Percentiles rank a stretch among this genome's conserved stretches.
These are phyloP conservation scores for Drosophila falleni DNA, from an alignment of 2,888 invertebrate genomes.

Conservation along the genomic window DNA sequence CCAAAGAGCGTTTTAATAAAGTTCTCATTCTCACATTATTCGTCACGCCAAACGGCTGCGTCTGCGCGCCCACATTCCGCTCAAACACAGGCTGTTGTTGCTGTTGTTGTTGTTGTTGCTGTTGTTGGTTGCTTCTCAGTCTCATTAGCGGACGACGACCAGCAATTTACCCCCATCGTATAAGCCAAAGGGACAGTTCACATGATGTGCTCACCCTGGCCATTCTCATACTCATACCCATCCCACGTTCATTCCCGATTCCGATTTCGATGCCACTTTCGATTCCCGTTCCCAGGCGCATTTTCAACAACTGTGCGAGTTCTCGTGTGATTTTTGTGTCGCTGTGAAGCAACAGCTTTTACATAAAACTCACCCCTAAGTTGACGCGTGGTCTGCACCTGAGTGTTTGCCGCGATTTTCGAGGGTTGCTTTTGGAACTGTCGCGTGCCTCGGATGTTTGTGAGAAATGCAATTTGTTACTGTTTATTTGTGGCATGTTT, in stretches of 20 bases:
- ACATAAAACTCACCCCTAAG: conserved; percentile 54
- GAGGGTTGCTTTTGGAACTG: conserved; percentile 46
- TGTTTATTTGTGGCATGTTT: conserved; percentile 62
- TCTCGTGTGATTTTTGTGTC: conserved; percentile 82
- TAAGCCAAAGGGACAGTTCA: conserved; percentile 46
- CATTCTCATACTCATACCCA: not conserved
- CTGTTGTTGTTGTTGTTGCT: conserved; percentile 8
- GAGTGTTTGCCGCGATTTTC: conserved; percentile 39
- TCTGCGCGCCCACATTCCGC: conserved; percentile 65
- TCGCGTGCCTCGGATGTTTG: conserved; percentile 59
- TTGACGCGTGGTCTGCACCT: conserved; percentile 42
- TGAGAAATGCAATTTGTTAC: conserved; percentile 73
- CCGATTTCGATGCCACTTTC: conserved; percentile 8
- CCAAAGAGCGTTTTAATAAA: conserved; percentile 54
- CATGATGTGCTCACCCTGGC: conserved; percentile 33
- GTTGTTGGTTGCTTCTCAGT: conserved; percentile 42
- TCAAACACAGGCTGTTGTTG: conserved; percentile 11
- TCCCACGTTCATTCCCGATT: conserved; percentile 17
- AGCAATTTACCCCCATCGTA: conserved; percentile 42
- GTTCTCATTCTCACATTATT: conserved; percentile 67
- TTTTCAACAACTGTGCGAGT: conserved; percentile 69
- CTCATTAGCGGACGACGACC: conserved; percentile 53
- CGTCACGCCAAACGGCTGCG: conserved; percentile 56
- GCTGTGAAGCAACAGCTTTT: conserved; percentile 63
- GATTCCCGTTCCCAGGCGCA: conserved; percentile 50